phyloP scores from a whole-genome alignment of 2,113 vertebrate species.

The Okapia johnstoni region DNA sequence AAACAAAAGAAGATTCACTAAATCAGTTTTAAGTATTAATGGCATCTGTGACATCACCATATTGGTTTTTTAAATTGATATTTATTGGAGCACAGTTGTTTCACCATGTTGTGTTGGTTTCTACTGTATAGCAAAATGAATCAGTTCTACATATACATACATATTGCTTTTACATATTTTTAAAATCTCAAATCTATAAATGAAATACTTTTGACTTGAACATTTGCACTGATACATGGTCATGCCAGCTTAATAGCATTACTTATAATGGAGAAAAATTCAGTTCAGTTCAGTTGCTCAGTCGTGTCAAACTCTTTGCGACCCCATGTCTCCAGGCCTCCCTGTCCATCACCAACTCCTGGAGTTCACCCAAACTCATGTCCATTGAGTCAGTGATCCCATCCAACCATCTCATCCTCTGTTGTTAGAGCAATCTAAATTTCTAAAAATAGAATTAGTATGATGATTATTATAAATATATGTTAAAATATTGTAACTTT shows the following conservation, averaged over 20 bases:
- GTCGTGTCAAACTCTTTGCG: not conserved
- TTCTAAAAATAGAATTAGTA: not conserved
- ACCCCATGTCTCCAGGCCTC: not conserved
- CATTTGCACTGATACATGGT: not conserved
- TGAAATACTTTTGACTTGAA: not conserved
- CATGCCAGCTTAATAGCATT: not conserved
- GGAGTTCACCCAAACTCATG: not conserved
- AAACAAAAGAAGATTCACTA: not conserved
- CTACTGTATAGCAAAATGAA: not conserved
- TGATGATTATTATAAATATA: not conserved
- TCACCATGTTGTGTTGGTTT: not conserved
- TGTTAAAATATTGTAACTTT: not conserved
- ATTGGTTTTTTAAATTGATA: not conserved
- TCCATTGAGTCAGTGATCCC: not conserved
- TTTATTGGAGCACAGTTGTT: not conserved
- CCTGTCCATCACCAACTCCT: not conserved
- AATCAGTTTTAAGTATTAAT: not conserved
- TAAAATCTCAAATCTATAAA: not conserved
- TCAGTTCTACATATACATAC: not conserved
- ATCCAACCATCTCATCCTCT: not conserved
- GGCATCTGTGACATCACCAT: not conserved
- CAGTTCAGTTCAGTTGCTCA: not conserved
- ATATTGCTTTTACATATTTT: not conserved
- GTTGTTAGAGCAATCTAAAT: not conserved
- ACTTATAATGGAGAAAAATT: not conserved